Conservation (phyloP, 2,888 invertebrate species). For the Agriopis aurantiaria region DNA sequence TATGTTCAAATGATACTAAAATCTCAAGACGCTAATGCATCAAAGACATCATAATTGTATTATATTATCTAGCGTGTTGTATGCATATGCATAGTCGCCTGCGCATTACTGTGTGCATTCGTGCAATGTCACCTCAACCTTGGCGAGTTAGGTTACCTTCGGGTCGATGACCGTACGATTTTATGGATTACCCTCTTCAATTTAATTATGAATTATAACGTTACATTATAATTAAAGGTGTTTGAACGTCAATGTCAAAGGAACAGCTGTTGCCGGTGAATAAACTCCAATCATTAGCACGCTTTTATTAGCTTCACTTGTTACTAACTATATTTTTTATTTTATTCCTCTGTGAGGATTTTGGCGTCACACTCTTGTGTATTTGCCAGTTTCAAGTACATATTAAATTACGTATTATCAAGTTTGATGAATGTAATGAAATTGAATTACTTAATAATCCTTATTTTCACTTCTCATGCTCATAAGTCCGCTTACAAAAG, state of each 20-base stretch:
- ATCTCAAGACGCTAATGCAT: slow-evolving; percentile 4
- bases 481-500: too few species aligned
- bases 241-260: slow-evolving; percentile 16
- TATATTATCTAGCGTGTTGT: background rate
- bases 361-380: too few species aligned
- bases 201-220: slow-evolving; percentile 32
- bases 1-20: background rate
- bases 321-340: too few species aligned
- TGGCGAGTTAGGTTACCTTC: slow-evolving; percentile 63
- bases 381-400: too few species aligned
- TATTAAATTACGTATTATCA: too few species aligned
- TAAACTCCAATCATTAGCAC: slow-evolving; percentile 1
- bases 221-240: slow-evolving; percentile 18
- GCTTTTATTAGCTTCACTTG: too few species aligned
- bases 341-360: too few species aligned
- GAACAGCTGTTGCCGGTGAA: slow-evolving; percentile 10
- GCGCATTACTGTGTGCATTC: slow-evolving; percentile 57
- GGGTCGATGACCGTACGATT: slow-evolving; percentile 65
- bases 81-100: slow-evolving; percentile 48
- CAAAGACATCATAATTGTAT: background rate
- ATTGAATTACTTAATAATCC: too few species aligned
- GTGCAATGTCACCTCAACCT: slow-evolving; percentile 74
- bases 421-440: too few species aligned
- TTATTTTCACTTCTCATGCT: too few species aligned
- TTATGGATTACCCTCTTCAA: slow-evolving; percentile 55